Evolutionary conservation across 2,888 invertebrate genomes (phyloP).

Genomic region (Drosophila maculinotata): DNA sequence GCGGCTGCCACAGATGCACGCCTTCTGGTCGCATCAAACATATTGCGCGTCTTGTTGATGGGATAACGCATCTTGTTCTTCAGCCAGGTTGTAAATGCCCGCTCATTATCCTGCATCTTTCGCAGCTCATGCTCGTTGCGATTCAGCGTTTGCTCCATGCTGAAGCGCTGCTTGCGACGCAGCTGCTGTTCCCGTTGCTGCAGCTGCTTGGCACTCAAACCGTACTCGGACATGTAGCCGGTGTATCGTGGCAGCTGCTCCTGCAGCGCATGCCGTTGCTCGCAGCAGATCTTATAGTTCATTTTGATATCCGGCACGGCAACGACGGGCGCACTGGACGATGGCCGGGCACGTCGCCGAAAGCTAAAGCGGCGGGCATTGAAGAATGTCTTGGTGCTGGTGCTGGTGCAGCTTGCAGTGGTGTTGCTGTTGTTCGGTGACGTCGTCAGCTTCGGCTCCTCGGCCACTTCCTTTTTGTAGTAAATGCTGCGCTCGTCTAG

Average conservation of each 20-base stretch:
- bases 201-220: conserved; percentile 85
- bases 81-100: conserved; percentile 86
- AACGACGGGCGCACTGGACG: conserved; percentile 30
- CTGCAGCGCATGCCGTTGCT: conserved; percentile 83
- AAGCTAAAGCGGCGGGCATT: conserved; percentile 79
- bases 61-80: conserved; percentile 85
- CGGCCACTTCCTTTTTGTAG: conserved; percentile 51
- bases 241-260: conserved; percentile 86
- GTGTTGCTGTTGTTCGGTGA: conserved; percentile 20
- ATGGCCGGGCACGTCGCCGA: conserved; percentile 54
- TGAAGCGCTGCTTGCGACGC: conserved; percentile 77
- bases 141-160: conserved; percentile 80
- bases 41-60: conserved; percentile 84
- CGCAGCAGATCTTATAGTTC: conserved; percentile 84
- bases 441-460: conserved; percentile 2
- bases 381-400: conserved; percentile 60
- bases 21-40: conserved; percentile 82
- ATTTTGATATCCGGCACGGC: conserved; percentile 76
- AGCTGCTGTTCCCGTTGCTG: conserved; percentile 84
- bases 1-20: conserved; percentile 56
- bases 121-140: conserved; percentile 85
- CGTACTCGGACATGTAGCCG: conserved; percentile 86
- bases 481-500: conserved; percentile 68
- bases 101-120: conserved; percentile 86
- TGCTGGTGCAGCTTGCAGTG: conserved; percentile 30